phyloP scores from a whole-genome alignment of 1,140 invertebrate species.

The Sipha flava region DNA sequence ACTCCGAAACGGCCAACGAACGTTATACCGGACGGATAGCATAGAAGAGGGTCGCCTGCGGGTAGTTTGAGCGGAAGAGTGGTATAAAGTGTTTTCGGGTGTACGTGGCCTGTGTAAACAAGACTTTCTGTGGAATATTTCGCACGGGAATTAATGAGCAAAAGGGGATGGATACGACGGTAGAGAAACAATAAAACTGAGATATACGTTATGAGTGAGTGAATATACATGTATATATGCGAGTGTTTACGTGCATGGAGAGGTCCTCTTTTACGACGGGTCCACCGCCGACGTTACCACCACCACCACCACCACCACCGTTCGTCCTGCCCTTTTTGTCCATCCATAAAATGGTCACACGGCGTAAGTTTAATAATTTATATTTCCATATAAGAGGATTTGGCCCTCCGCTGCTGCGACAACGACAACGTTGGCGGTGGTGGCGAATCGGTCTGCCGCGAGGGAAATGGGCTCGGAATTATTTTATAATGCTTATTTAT shows the following conservation, averaged over 20 bases:
- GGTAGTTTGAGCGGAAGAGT: background rate
- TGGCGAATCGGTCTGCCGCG: background rate
- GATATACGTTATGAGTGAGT: background rate
- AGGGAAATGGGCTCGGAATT: background rate
- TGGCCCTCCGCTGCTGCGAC: background rate
- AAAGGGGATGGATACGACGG: background rate
- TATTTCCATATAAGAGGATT: slow-evolving; percentile 31
- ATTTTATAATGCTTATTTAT: slow-evolving; percentile 33
- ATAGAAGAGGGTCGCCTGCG: background rate
- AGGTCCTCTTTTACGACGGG: slow-evolving; percentile 6
- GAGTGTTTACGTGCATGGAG: background rate
- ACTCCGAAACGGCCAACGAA: slow-evolving; percentile 10
- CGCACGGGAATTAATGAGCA: slow-evolving; percentile 26
- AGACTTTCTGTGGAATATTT: slow-evolving; percentile 25
- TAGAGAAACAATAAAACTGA: slow-evolving; percentile 29
- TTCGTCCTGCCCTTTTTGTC: background rate
- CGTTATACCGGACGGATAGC: background rate
- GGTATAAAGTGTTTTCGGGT: slow-evolving; percentile 22
- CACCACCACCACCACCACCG: no score
- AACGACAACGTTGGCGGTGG: background rate
- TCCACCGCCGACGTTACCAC: no score
- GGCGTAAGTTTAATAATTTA: slow-evolving; percentile 27
- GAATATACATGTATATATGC: background rate
- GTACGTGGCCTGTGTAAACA: slow-evolving; percentile 28
- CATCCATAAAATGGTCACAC: slow-evolving; percentile 32